Evolutionary conservation across 2,113 vertebrate species (phyloP), one percentile per base, ranked within the genome.

Genomic region (Rhea americana): DNA sequence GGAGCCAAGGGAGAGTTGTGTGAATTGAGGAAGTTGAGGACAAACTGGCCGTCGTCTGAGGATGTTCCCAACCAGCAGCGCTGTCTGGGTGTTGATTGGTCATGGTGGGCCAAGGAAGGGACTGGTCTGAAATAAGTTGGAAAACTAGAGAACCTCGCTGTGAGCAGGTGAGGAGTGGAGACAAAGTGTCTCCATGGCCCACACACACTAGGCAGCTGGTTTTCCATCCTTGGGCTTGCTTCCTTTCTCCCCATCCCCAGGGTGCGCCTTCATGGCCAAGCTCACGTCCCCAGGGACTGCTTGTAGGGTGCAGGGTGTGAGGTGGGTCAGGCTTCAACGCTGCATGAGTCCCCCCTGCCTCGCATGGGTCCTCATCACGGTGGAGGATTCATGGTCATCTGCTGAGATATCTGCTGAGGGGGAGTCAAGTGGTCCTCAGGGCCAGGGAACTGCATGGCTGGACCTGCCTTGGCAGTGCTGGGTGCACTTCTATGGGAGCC

Each of bases 311-410:
- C 32, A 41, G 63, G 39, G 45, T 53, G 88, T 48, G 39, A 16
- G 28, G 88, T 48, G 39, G 18, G 28, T 74, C 43, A 68, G 73
- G 59, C 41, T 91, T n/a, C 35, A 51, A 48, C 28, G 71, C 18
- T 17, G 13, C 5, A 1, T 3, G 4, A 1, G 2, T 21, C 3
- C 8, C 13, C 24, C 56, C 28, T 45, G 56, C 63, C 72, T 50
- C 58, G 58, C 4, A 41, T 47, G 45, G 45, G 45, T 47, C 45
- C 45, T 6, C 18, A 47, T 47, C 45, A 47, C 17, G 7, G 17
- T 11, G 6, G 80, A 45, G 41, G 18, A 26, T 14, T 3, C 20
- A 45, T 24, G 20, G 24, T 74, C 85, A 82, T 41, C 63, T 11
- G 6, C 32, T 47, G 78, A 61, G 21, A 6, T 30, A 26, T 84